These are phyloP conservation scores for Lepidiolamprologus cunningtoni DNA, from an alignment of 2,113 vertebrate species.

Conservation along the genomic window DNA sequence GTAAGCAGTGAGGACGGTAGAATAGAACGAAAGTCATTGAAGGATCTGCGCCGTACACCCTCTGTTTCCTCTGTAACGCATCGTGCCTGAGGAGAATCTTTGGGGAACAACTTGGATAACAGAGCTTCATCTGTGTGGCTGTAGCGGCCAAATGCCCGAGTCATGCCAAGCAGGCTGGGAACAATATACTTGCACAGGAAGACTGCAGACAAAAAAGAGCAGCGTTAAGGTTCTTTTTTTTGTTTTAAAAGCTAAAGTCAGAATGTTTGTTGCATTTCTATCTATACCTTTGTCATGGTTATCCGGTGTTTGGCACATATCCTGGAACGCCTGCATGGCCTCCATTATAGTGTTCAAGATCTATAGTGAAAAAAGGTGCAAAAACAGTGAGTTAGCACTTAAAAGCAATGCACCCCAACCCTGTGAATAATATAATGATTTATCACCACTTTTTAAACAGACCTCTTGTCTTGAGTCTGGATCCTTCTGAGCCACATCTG, in stretches of 20 bases:
- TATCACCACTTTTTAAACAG: neutral
- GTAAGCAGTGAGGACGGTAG: conserved; percentile 86
- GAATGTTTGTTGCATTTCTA: neutral
- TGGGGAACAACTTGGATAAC: conserved; percentile 89
- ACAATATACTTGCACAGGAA: conserved; percentile 86
- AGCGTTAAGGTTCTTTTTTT: neutral
- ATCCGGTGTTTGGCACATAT: conserved; percentile 86
- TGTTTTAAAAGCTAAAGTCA: neutral
- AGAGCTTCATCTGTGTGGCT: conserved; percentile 86
- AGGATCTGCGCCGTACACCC: conserved; percentile 84
- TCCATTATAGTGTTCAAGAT: conserved; percentile 84
- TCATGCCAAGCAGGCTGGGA: conserved; percentile 86
- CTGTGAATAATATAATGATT: neutral
- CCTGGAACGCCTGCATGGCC: conserved; percentile 82
- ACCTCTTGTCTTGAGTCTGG: conserved; percentile 56
- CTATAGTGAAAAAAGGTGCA: conserved; percentile 49
- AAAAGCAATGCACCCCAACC: neutral
- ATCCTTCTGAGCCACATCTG: conserved; percentile 84
- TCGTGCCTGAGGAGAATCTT: conserved; percentile 69
- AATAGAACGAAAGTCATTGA: conserved; percentile 95
- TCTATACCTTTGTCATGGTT: conserved; percentile 87
- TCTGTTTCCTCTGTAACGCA: conserved; percentile 80
- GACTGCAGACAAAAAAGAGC: conserved; percentile 62
- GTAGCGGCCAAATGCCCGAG: conserved; percentile 89
- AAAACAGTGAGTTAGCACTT: neutral